Conservation (phyloP, 2,113 vertebrate genomes). For the Benitochromis conjunctus region DNA sequence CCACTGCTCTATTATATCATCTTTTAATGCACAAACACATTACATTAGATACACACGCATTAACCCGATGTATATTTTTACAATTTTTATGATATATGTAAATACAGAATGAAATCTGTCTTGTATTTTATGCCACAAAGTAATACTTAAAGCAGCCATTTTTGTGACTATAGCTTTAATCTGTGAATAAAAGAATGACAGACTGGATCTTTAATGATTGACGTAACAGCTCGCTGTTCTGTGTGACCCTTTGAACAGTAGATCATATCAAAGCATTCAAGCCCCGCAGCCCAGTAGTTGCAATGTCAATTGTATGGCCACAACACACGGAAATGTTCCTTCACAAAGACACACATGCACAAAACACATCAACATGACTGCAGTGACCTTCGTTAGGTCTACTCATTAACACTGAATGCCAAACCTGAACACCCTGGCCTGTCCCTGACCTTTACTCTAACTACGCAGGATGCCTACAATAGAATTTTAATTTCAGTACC, state of each 20-base stretch:
- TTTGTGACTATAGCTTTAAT: neutral
- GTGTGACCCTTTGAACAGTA: constrained; percentile 34
- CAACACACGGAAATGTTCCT: neutral
- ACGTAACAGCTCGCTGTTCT: neutral
- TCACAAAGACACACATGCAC: neutral
- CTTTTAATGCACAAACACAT: neutral
- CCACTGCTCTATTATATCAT: neutral
- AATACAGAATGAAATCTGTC: neutral
- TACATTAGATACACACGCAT: neutral
- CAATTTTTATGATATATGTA: neutral
- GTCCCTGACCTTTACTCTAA: neutral
- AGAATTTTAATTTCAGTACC: neutral
- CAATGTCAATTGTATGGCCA: neutral
- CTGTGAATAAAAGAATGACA: neutral
- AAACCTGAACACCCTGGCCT: neutral
- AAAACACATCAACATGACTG: neutral
- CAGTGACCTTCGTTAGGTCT: neutral
- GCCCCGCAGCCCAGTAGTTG: neutral
- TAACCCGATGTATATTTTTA: neutral
- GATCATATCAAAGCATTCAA: neutral
- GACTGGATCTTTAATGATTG: constrained; percentile 7
- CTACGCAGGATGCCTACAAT: neutral
- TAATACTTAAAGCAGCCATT: neutral
- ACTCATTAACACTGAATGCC: neutral
- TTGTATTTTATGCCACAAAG: neutral